Base-by-base conservation (phyloP, 1,140 invertebrate genomes). In the Diorhabda carinulata region DNA sequence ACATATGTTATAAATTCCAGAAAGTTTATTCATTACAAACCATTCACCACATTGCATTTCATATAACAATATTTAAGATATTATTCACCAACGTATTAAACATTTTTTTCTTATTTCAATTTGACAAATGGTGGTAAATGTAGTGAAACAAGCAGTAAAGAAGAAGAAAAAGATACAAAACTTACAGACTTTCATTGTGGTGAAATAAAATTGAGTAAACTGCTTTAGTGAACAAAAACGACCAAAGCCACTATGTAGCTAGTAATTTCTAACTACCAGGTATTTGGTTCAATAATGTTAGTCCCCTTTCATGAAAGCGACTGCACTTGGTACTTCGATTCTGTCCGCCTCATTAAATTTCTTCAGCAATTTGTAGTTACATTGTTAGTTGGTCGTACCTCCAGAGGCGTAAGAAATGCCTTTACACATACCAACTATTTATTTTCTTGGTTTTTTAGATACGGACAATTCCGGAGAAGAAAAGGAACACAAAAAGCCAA, bases 241-340 rank as follows among this genome's bases (percentile, higher is more conserved):
- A 52, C 47, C 6, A 52, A 52, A 8, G 47, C 47, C n/a, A 52
- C 47, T n/a, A 25, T 25, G 47, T n/a, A 52, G 6, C n/a, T n/a
- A 52, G 6, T 52, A 52, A 6, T 52, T n/a, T 52, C 47, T 52
- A 52, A 52, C 47, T 52, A 52, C 47, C 47, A 52, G 47, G 47
- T 52, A 52, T 52, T 52, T 52, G 47, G 47, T 52, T 52, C 47
- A 52, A 52, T 52, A 52, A 52, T 52, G 47, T 52, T 52, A 52
- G 47, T 52, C 47, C 47, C 47, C 47, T 52, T 52, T 52, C 47
- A 8, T n/a, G 47, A 52, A n/a, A 6, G 47, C 6, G 47, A 52
- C 47, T 52, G n/a, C 47, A 52, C 47, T 52, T 52, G 47, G 6
- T 52, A 52, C n/a, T 52, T 52, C n/a, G 47, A 52, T 52, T 52